phyloP scores from a whole-genome alignment of 2,113 vertebrate species.

The Tonatia bakeri region DNA sequence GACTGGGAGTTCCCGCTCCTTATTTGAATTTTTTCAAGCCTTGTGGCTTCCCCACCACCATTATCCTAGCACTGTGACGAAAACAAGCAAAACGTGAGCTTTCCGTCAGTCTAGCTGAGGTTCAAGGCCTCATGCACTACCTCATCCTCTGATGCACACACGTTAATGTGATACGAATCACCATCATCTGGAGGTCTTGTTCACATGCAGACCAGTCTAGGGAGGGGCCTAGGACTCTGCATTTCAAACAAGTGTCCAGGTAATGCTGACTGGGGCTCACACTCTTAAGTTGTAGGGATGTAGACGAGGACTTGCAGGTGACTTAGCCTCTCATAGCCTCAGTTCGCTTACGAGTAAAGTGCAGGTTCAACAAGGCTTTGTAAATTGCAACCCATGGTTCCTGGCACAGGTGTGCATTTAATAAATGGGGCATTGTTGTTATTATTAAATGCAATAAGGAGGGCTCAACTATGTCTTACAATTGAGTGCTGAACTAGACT shows the following conservation, averaged over 20 bases:
- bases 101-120: background rate
- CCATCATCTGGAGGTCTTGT: background rate
- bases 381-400: background rate
- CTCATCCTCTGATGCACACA: background rate
- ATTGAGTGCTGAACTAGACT: background rate
- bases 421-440: background rate
- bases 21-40: background rate
- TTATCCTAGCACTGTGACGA: background rate
- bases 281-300: background rate
- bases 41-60: background rate
- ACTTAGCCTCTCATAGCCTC: background rate
- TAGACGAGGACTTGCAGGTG: no score
- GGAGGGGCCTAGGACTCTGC: background rate
- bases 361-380: background rate
- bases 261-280: background rate
- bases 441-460: background rate
- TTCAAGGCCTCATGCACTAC: background rate
- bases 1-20: background rate
- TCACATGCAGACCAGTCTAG: background rate
- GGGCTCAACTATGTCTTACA: background rate
- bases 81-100: background rate
- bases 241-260: background rate
- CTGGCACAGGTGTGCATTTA: background rate
- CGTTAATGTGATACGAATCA: background rate
- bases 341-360: background rate